Evolutionary conservation across 2,888 invertebrate species (phyloP), one percentile per base, ranked within the genome.

Genomic region (Penaeus monodon): DNA sequence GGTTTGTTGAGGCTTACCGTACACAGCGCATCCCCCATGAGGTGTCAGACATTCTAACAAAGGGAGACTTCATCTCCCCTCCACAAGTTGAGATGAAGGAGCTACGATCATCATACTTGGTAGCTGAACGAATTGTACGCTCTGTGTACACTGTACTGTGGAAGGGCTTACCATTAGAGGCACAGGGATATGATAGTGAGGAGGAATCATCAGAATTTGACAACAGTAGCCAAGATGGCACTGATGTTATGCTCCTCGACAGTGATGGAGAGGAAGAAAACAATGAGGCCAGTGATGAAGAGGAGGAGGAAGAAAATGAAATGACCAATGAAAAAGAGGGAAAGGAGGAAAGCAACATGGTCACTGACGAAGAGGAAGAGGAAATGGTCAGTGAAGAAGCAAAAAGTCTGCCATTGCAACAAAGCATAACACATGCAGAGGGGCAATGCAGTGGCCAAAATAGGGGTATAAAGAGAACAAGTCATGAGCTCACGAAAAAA

Each of bases 21-120:
- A 73, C 57, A 22, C 29, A 81, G 64, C 64, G 57, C 24, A 81
- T 89, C 20, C 78, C 87, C 22, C 84, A 81, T 24, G 89, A 89
- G 68, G 81, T 88, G 38, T 78, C 87, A 17, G 87, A 89, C 68
- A 88, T 89, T 14, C 57, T 88, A 38, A 89, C 87, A 14, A 81
- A 89, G 63, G 27, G 74, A 1, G 87, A 84, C 79, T 89, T 86
- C 33, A 87, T 89, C 14, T 89, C 89, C 4, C 89, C 87, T 7
- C 85, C 87, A 24, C 87, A 88, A n/a, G 87, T 89, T 8, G 89
- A 89, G 44, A 77, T 64, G 3, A 33, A 20, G 29, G 12, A 6
- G 17, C 74, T 33, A 24, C 66, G 29, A 0, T 83, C 83, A 3
- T 77, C 79, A 8, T 87, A 87, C 64, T 63, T 83, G 49, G 73